Conservation (phyloP, 2,797 vertebrate genomes). For the Sebastes elongatus region DNA sequence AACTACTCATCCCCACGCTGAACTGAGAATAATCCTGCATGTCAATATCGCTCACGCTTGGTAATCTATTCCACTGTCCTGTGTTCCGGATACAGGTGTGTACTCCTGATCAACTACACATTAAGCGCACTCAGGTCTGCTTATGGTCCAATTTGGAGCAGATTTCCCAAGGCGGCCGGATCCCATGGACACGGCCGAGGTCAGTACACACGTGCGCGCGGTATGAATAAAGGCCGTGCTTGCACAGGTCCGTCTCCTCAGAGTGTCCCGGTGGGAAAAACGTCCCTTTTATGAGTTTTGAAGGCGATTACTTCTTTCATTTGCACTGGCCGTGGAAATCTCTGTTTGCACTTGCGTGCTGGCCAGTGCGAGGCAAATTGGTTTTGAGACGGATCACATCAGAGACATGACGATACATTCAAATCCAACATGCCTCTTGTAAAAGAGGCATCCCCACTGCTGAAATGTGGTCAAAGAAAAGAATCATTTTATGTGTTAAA, state of each 20-base stretch:
- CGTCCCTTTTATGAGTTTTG: conserved; percentile 60
- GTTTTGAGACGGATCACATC: conserved; percentile 52
- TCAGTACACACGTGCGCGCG: conserved; percentile 31
- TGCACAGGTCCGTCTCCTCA: conserved; percentile 1
- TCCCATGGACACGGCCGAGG: conserved; percentile 33
- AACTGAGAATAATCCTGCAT: conserved; percentile 29
- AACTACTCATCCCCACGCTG: too few species aligned
- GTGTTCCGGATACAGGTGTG: conserved; percentile 22
- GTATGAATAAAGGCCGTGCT: conserved; percentile 40
- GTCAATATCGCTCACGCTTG: conserved; percentile 46
- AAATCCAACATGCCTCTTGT: conserved; percentile 35
- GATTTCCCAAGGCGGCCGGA: conserved; percentile 71
- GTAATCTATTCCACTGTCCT: conserved; percentile 17
- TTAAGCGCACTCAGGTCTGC: conserved; percentile 70
- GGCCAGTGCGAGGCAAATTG: conserved; percentile 62
- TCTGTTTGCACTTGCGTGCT: conserved; percentile 62
- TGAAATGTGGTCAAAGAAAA: not conserved
- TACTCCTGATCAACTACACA: conserved; percentile 58
- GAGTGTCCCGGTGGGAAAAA: conserved; percentile 18
- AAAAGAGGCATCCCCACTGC: not conserved
- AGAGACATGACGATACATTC: conserved; percentile 69
- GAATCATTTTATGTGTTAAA: not conserved
- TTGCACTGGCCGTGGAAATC: conserved; percentile 55
- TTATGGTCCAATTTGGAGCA: conserved; percentile 72
- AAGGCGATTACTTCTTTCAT: conserved; percentile 71